phyloP scores from a whole-genome alignment of 2,113 vertebrate genomes.

The Phalacrocorax pelagicus region DNA sequence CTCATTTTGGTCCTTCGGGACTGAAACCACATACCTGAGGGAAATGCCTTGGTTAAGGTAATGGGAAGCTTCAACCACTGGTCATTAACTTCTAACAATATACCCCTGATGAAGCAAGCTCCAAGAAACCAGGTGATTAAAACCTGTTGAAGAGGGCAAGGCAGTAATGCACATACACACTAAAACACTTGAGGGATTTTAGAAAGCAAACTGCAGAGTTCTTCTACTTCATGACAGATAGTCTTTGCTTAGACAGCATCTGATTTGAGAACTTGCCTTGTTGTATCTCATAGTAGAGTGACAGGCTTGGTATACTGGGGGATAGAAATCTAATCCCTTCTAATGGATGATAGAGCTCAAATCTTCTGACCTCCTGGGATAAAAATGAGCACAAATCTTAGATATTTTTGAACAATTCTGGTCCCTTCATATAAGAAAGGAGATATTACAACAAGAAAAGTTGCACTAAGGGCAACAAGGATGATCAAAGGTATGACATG shows the following conservation, averaged over 20 bases:
- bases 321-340: constrained; percentile 17
- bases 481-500: background rate
- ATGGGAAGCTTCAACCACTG: background rate
- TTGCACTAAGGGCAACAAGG: background rate
- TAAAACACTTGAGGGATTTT: background rate
- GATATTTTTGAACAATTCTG: background rate
- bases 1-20: fast-evolving
- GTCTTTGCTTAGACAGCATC: background rate
- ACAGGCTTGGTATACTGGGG: background rate
- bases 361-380: background rate
- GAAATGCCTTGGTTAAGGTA: background rate
- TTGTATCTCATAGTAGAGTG: background rate
- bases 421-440: background rate
- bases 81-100: background rate
- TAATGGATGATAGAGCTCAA: constrained; percentile 1
- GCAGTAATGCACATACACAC: background rate
- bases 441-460: background rate
- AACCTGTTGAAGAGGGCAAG: background rate
- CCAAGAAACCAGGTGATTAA: background rate
- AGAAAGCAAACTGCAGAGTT: background rate
- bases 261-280: background rate
- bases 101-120: background rate
- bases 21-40: fast-evolving
- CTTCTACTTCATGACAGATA: background rate
- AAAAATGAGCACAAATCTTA: constrained; percentile 11